Base-by-base conservation (phyloP, 23 tunicate genomes). In the Trididemnum miniatum region DNA sequence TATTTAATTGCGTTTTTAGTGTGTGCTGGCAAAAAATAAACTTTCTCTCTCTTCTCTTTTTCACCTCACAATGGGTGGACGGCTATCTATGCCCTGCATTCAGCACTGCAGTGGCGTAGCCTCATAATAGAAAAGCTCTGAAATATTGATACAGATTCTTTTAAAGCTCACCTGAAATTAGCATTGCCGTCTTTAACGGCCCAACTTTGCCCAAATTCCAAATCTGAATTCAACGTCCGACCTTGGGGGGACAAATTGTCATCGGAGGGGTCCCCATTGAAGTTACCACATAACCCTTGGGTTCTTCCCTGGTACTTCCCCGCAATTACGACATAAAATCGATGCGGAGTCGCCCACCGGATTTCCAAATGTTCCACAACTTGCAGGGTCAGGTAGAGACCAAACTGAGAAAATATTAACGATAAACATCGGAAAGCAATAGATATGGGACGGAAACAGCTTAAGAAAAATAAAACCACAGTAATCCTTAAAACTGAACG, bases 171-270 rank as follows among this genome's bases (percentile, higher is more conserved):
- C 97, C 92, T 92, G 3, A 51, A 87, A 72, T 87, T 83, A 2
- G 52, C 49, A 51, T 63, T 91, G n/a, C 97, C 93, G 31, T 83
- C 87, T 23, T 51, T 49, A 28, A 74, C 71, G 4, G 86, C 85
- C 98, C 98, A 93, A 66, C 89, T 93, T 36, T 85, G 92, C 2
- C 89, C 98, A 80, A 93, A 93, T 34, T 88, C 94, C 18, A 88
- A 71, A 75, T 84, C 93, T 1, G 89, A 72, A 1, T 35, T 1
- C 35, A 73, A 18, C 0, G 82, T 29, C 36, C 87, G 67, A 1
- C 98, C 98, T 28, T 78, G 65, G 5, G 84, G 89, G 24, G 84
- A 60, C 50, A 85, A 35, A 20, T 82, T 65, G 32, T 93, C 98
- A 51, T 93, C 89, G 18, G 27, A 2, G 18, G 83, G 73, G 50